Conservation (phyloP, 2,797 vertebrate species). For the Apogon hyalosoma region DNA sequence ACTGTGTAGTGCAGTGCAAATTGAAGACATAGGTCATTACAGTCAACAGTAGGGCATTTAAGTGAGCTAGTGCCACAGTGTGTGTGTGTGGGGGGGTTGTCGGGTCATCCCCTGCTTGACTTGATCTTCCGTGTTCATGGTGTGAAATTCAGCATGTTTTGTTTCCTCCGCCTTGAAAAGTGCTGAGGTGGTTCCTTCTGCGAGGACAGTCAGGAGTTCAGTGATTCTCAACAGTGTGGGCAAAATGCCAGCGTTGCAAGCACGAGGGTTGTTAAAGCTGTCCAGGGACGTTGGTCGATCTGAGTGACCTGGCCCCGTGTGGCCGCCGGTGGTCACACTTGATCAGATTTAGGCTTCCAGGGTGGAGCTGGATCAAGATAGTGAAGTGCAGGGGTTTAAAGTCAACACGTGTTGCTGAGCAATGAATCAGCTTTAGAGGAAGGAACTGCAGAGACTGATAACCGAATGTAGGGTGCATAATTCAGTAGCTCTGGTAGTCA, state of each 20-base stretch:
- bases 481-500: no score
- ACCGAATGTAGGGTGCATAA: neutral
- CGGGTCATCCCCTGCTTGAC: neutral
- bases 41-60: neutral
- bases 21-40: no score
- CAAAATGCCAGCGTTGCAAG: neutral
- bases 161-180: neutral
- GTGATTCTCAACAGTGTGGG: constrained; percentile 10
- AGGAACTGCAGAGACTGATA: neutral
- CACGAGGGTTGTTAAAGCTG: neutral
- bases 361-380: constrained; percentile 2
- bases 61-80: neutral
- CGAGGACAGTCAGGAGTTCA: constrained; percentile 24
- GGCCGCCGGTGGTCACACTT: neutral
- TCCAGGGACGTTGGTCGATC: neutral
- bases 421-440: neutral
- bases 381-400: neutral
- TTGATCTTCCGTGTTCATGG: neutral
- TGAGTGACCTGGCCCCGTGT: neutral
- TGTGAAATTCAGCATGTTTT: constrained; percentile 28
- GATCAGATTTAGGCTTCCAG: constrained; percentile 24
- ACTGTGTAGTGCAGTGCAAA: no score
- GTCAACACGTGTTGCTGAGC: neutral
- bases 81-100: neutral
- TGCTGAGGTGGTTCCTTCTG: constrained; percentile 49